Evolutionary conservation across 2,888 invertebrate genomes (phyloP), one percentile per base, ranked within the genome.

Genomic region (Timema podura): DNA sequence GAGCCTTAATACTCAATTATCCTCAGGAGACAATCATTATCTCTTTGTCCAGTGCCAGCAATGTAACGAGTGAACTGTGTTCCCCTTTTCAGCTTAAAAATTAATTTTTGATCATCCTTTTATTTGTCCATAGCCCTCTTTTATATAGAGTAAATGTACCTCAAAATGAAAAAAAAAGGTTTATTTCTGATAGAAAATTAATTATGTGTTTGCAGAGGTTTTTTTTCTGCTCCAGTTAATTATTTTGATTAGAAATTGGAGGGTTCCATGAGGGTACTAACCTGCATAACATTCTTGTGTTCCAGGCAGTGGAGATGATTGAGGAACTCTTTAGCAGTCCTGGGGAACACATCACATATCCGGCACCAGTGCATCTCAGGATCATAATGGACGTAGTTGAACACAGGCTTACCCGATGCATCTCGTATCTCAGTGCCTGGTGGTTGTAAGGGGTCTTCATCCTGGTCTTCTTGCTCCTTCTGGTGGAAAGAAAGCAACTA

Each of bases 291-390:
- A 81, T 89, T 87, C 78, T 89, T 89, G 82, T 95, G 95, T 51
- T 89, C 89, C 73, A 88, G 86, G 68, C 89, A 87, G 79, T 94
- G 94, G 76, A 94, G 85, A 84, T 95, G 95, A 80, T 90, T 89
- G 75, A 95, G 82, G 80, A 91, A 92, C 80, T 93, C 92, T 80
- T 93, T 92, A 67, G 93, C 93, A 3, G 93, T 92, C 78, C 91
- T 88, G 48, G 94, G 94, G 81, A 95, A 95, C 76, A 91, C 90
- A 80, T 92, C 90, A 82, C 95, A 95, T 66, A 89, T 87, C 69
- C 92, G 86, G 80, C 94, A 95, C 95, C 95, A 95, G 80, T 94
- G 93, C 86, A 92, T 89, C 82, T 93, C 93, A 0, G 93, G 92
- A 81, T 95, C 94, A 79, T 92, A 94, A 82, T 92, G 91, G 68